Evolutionary conservation across 2,113 vertebrate genomes (phyloP), one percentile per base, ranked within the genome.

Genomic region (Macroglossus sobrinus): DNA sequence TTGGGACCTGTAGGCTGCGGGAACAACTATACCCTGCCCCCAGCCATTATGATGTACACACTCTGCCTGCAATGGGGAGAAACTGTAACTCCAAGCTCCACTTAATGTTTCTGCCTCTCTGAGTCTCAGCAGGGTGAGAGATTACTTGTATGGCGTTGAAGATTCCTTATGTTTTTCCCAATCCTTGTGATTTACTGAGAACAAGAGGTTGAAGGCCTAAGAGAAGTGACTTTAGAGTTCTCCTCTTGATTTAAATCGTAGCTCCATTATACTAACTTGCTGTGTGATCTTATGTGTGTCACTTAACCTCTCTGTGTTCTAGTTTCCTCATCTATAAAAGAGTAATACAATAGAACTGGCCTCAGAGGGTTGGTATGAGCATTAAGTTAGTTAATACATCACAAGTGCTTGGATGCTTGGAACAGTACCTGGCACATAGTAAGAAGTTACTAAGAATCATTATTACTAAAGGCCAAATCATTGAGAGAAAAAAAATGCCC

Each of bases 1-100:
- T 8, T 57, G 84, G 59, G 59, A 53, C 10, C 71, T 10, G 24
- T 10, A 14, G 78, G 35, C n/a, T 38, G 6, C 9, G 33, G 4
- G 55, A 26, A 50, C 33, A 21, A 11, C 8, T 1, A 2, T 40
- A 3, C 47, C 71, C 33, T 13, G 33, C 40, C 26, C 10, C 38
- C 24, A 0, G 33, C n/a, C 75, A 1, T 19, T 22, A 1, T 10
- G 6, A 53, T 43, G n/a, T 7, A 33, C 8, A 5, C 8, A 24
- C 19, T 24, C 50, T 38, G 35, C 45, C 47, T 79, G 35, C 69
- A 1, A 35, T 19, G 40, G 22, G 21, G 22, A 47, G 68, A 55
- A 68, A 74, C 28, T 30, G 7, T 22, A 57, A 53, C 9, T 95
- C 68, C 59, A 6, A 76, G 47, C 15, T 61, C 3, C 19, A 55